Evolutionary conservation across 2,888 invertebrate genomes (phyloP).

Genomic region (Volucella zonaria): DNA sequence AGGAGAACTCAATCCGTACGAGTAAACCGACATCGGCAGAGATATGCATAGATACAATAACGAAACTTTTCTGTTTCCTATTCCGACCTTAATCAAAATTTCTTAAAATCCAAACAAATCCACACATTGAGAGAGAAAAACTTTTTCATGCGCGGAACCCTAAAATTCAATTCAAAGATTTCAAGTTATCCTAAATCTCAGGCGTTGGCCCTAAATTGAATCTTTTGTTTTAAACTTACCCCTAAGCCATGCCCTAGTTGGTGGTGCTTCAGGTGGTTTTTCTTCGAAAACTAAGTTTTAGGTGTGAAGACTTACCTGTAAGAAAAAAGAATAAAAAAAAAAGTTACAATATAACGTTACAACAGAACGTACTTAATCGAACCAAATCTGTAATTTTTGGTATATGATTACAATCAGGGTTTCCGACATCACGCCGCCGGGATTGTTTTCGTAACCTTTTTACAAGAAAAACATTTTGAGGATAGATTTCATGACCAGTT

Average conservation of each 20-base stretch:
- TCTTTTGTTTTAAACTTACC: constrained; percentile 51
- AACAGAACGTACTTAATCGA: constrained; percentile 18
- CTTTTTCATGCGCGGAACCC: constrained; percentile 22
- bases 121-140: constrained; percentile 13
- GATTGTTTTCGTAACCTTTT: neutral
- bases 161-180: constrained; percentile 40
- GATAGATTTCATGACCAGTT: constrained; percentile 20
- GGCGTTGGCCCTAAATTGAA: constrained; percentile 41
- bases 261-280: constrained; percentile 34
- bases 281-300: constrained; percentile 44
- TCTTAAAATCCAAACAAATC: neutral
- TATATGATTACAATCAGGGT: neutral
- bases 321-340: constrained; percentile 28
- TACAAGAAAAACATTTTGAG: constrained; percentile 4
- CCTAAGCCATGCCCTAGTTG: constrained; percentile 9
- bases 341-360: too few relatives aligned
- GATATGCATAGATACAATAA: neutral
- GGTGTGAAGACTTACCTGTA: constrained; percentile 64
- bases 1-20: constrained; percentile 28
- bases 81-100: constrained; percentile 33
- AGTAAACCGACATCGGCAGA: neutral
- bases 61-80: constrained; percentile 23
- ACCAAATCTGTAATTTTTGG: neutral
- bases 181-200: constrained; percentile 39
- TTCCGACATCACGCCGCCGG: neutral